A percentile compares a stretch with the other conserved stretches of the same genome.
Conservation (phyloP, 2,888 invertebrate genomes). For the Pristionchus japonicus region DNA sequence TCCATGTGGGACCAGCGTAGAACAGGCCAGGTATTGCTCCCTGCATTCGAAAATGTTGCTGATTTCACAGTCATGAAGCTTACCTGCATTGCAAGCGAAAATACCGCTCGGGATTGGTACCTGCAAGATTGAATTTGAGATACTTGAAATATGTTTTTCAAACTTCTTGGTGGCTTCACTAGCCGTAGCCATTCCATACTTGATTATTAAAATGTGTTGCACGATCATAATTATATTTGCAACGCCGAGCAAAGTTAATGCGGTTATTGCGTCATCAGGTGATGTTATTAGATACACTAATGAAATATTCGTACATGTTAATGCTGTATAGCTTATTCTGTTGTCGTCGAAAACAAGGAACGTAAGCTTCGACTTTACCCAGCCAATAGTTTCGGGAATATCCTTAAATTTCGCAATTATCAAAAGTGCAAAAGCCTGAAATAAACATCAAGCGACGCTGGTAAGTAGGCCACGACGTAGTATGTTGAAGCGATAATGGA, state of each 20-base stretch:
- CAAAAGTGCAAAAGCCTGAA: neutral
- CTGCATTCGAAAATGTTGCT: too few species aligned
- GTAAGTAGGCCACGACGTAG: neutral
- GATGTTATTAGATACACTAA: neutral
- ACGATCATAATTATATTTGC: neutral
- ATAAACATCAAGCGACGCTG: neutral
- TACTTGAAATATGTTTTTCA: too few species aligned
- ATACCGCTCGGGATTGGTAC: neutral
- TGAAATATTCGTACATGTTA: neutral
- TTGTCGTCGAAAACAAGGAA: neutral
- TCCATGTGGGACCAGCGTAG: too few species aligned
- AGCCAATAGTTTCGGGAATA: neutral
- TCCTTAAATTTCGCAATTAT: neutral
- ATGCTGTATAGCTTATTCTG: neutral
- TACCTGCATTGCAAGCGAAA: neutral
- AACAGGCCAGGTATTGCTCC: too few species aligned
- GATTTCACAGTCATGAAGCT: too few species aligned
- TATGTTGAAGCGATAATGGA: neutral
- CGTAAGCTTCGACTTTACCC: neutral
- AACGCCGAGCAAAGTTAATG: neutral
- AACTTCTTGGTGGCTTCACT: neutral
- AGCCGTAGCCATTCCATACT: neutral
- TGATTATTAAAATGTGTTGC: neutral
- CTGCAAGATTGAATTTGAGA: neutral
- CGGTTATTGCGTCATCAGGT: neutral